phyloP scores from a whole-genome alignment of 2,797 vertebrate genomes.

The Falco naumanni region DNA sequence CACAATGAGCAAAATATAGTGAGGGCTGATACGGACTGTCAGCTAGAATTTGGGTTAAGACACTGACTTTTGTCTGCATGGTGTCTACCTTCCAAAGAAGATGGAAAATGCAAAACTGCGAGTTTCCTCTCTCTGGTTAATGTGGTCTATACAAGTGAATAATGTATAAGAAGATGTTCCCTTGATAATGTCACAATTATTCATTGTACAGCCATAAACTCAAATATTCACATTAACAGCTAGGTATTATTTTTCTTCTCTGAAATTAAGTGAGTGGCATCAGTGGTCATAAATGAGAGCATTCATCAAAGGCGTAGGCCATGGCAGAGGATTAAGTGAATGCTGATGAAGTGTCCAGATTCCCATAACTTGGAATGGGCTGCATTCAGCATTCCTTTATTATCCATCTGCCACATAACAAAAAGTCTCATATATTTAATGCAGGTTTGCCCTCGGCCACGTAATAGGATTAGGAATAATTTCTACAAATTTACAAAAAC shows the following conservation, averaged over 20 bases:
- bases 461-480: conserved; percentile 99
- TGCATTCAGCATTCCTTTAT: conserved; percentile 88
- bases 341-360: conserved; percentile 88
- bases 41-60: conserved; percentile 98
- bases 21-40: conserved; percentile 98
- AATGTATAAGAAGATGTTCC: conserved; percentile 84
- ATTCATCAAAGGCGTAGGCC: conserved; percentile 86
- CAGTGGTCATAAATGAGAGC: conserved; percentile 83
- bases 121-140: conserved; percentile 88
- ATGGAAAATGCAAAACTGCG: conserved; percentile 92
- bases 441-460: conserved; percentile 89
- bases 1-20: conserved; percentile 99
- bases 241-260: conserved; percentile 81
- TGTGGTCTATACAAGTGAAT: conserved; percentile 85
- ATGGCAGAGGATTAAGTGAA: conserved; percentile 87
- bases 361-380: conserved; percentile 89
- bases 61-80: conserved; percentile 98
- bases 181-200: conserved; percentile 90
- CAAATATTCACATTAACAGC: conserved; percentile 82
- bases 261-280: conserved; percentile 85
- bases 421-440: conserved; percentile 93
- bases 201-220: conserved; percentile 83
- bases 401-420: conserved; percentile 88
- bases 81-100: conserved; percentile 92
- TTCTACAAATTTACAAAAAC: conserved; percentile 99